Base-by-base conservation (phyloP, 2,888 invertebrate genomes). In the Euplagia quadripunctaria region DNA sequence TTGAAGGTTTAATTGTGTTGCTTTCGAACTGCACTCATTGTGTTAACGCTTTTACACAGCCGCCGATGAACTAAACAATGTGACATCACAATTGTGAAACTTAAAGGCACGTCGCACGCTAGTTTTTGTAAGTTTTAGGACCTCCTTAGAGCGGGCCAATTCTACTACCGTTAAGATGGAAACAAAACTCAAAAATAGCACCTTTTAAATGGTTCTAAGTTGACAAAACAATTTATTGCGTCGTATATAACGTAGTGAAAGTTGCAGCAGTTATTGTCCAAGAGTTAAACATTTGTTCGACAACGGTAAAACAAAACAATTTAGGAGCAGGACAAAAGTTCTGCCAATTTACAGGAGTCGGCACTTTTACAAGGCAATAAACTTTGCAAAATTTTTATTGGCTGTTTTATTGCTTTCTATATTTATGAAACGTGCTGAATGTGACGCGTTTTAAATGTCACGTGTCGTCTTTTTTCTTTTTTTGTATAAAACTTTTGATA, bases 201-300 rank as follows among this genome's bases (percentile, higher is more conserved):
- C 86, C 87, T 87, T 86, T 86, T 84, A 88, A 91, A 91, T 86
- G 86, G 88, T 82, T 83, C 85, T 77, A 77, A 80, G 68, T 66
- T 68, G 80, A 94, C 94, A 94, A 94, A 89, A 81, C 83, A 83
- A 87, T 95, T 95, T 95, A 95, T 94, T 93, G 90, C 89, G 86
- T 91, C 93, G 92, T 94, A 94, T 93, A 94, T 93, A 92, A 95
- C 89, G 81, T 92, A 95, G 95, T 94, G 95, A 95, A 95, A 95
- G 95, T 95, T 91, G 89, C 86, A 83, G 80, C 80, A 75, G 79
- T 85, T 85, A 88, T 93, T 92, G 93, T 94, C 81, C 90, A 85
- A 9, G 31, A 49, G 16, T 61, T 14, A 14, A 61, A 80, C 81
- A 81, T 88, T 86, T 79, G 80, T 88, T 85, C 84, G 88, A 86